Conservation (phyloP, 2,113 vertebrate species). For the Oophaga pumilio region DNA sequence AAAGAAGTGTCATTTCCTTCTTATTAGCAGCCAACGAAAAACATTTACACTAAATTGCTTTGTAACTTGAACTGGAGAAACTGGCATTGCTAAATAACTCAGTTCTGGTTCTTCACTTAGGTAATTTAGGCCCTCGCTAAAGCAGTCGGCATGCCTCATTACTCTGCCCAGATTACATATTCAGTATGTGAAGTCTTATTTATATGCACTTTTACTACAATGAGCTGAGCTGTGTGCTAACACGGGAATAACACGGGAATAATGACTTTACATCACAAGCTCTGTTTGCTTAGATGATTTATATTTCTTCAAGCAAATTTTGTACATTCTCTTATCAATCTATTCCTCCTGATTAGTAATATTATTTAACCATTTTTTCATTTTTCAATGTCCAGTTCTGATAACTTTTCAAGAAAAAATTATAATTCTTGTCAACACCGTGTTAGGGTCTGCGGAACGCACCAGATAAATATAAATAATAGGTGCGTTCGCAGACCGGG, state of each 20-base stretch:
- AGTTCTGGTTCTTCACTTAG: conserved; percentile 47
- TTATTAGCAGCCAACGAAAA: neutral
- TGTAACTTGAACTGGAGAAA: conserved; percentile 23
- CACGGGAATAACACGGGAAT: conserved; percentile 35
- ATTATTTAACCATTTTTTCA: neutral
- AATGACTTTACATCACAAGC: conserved; percentile 45
- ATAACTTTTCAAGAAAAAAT: neutral
- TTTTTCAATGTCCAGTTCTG: neutral
- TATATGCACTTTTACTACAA: conserved; percentile 42
- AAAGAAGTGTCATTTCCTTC: neutral
- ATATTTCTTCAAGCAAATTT: conserved; percentile 18
- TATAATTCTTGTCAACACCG: neutral
- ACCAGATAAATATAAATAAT: too few species aligned
- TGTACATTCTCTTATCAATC: neutral
- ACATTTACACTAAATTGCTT: neutral
- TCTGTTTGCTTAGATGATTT: conserved; percentile 42
- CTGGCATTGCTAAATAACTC: conserved; percentile 12
- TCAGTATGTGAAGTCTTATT: conserved; percentile 56
- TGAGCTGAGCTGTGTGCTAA: conserved; percentile 22
- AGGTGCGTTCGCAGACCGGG: too few species aligned
- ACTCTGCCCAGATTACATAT: conserved; percentile 49
- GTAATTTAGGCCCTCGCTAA: conserved; percentile 22
- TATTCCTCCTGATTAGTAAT: neutral
- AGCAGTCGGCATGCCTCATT: conserved; percentile 39
- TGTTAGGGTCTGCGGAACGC: too few species aligned